phyloP scores from a whole-genome alignment of 2,113 vertebrate genomes.

The Struthidea cinerea region DNA sequence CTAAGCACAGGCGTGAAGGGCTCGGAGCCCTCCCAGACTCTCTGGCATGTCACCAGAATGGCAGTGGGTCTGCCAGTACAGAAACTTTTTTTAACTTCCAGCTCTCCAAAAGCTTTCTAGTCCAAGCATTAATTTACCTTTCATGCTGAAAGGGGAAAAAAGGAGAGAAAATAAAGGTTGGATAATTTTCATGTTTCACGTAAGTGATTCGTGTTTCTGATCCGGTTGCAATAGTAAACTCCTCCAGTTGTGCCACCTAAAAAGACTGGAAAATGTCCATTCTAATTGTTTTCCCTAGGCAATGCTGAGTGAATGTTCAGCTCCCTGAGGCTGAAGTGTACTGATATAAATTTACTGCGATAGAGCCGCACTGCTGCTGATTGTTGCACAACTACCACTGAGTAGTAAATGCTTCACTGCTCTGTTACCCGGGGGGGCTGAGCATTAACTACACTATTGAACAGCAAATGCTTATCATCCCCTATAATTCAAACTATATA shows the following conservation, averaged over 20 bases:
- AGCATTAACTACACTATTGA: constrained; percentile 69
- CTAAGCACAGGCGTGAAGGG: not conserved
- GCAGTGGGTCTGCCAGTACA: not conserved
- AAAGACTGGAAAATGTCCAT: constrained; percentile 35
- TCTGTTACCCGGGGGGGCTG: constrained; percentile 47
- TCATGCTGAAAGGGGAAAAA: not conserved
- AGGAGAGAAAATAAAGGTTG: not conserved
- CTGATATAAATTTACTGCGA: constrained; percentile 56
- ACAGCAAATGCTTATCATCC: constrained; percentile 61
- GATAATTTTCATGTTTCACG: not conserved
- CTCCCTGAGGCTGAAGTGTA: constrained; percentile 24
- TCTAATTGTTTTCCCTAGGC: constrained; percentile 48
- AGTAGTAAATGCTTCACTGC: constrained; percentile 53
- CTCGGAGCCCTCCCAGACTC: not conserved
- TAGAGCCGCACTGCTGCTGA: constrained; percentile 37
- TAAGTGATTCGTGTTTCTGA: not conserved
- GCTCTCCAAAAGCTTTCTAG: not conserved
- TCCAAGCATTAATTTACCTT: not conserved
- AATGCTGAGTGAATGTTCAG: constrained; percentile 13
- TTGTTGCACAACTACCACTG: constrained; percentile 45
- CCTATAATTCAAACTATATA: constrained; percentile 49
- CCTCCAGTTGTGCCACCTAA: not conserved
- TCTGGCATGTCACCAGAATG: not conserved
- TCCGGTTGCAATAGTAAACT: not conserved
- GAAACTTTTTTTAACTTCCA: not conserved